Conservation (phyloP, 2,797 vertebrate species). For the Rallus crepitans region DNA sequence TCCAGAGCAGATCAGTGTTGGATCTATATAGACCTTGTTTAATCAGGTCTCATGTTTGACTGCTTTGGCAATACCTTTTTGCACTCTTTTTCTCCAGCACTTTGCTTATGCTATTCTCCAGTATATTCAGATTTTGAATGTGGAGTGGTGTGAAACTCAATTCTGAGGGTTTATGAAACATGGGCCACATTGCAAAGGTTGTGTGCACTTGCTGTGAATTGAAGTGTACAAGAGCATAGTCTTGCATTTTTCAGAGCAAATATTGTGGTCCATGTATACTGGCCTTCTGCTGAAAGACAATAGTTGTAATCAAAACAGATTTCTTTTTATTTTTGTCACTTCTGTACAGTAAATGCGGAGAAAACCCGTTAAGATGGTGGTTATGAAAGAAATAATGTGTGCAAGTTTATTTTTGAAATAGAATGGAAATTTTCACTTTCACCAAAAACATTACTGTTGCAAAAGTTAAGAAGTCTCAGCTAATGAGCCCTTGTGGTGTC, state of each 20-base stretch:
- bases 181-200: not conserved
- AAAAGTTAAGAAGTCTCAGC: not conserved
- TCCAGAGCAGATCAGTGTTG: not conserved
- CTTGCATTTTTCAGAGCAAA: not conserved
- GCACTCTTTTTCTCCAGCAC: not conserved
- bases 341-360: not conserved
- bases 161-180: not conserved
- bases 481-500: not conserved
- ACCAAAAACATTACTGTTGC: not conserved
- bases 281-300: not conserved
- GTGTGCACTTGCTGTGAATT: accelerated
- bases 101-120: not conserved
- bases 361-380: not conserved
- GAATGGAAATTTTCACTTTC: not conserved
- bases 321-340: not conserved
- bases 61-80: not conserved
- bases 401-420: not conserved
- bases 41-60: not conserved
- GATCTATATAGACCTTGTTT: not conserved
- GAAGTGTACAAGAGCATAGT: not conserved
- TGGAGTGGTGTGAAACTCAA: not conserved
- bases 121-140: not conserved
- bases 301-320: not conserved
- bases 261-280: accelerated
- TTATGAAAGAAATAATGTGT: not conserved